Base-by-base conservation (phyloP, 2,888 invertebrate species). In the Tolmerus cingulatus region DNA sequence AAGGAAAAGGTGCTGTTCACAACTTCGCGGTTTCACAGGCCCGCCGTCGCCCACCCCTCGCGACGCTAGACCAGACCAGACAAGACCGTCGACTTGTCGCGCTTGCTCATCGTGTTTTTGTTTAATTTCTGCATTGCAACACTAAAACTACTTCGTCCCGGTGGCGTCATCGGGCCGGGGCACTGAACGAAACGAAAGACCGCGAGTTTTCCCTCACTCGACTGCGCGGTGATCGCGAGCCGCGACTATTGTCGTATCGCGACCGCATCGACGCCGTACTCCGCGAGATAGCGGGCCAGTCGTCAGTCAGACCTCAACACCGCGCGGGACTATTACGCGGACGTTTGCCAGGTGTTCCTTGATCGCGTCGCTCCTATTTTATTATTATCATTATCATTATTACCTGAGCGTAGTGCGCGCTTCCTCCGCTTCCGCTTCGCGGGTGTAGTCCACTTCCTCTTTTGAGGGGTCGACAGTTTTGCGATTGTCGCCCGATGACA, bases 181-280 rank as follows among this genome's bases (percentile, higher is more conserved):
- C 82, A 82, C 82, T 82, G 82, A 82, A 82, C 82, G 82, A 57
- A 66, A 37, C 30, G 51, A 81, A 55, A n/a, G 81, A 37, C 82
- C 27, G 81, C 81, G 55, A 55, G 82, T 82, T 82, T 81, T 82
- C 66, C 55, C 82, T 66, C 82, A 57, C 82, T 57, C 82, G 23
- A 16, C 40, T 9, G 40, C 12, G 37, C 37, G 16, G 78, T 37
- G 40, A 78, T 74, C 74, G 76, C 8, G 34, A 23, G 37, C 16
- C 76, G 78, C 78, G 30, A 79, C 79, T 51, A 51, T 27, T 30
- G n/a, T 51, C 19, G 57, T 82, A 66, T 57, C 57, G 66, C 81
- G 19, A 30, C 5, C 43, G 43, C 43, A 46, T 46, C 82, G 81
- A n/a, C n/a, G 76, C 27, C 27, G 74, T 74, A 34, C 34, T 30